Conservation (phyloP, 1,140 invertebrate species). For the Drosophila neocordata region DNA sequence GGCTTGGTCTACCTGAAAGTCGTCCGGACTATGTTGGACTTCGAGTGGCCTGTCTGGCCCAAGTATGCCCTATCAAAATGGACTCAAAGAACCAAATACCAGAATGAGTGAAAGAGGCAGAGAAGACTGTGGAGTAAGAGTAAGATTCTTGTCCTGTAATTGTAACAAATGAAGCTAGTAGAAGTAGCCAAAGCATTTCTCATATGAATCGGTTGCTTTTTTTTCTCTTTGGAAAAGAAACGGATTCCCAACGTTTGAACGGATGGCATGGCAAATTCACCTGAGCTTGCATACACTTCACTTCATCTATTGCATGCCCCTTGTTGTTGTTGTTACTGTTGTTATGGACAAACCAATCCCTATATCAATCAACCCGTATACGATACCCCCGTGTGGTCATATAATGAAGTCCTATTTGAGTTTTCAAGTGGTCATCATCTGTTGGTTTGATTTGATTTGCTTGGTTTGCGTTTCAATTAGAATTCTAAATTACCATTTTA, state of each 20-base stretch:
- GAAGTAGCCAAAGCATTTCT: slow-evolving; percentile 23
- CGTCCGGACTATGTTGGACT: slow-evolving; percentile 1
- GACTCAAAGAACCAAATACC: slow-evolving; percentile 29
- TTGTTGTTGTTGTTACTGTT: not conserved
- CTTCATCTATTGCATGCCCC: not conserved
- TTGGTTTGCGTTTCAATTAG: slow-evolving; percentile 32
- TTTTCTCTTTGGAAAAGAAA: slow-evolving; percentile 1
- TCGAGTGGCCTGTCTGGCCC: slow-evolving; percentile 17
- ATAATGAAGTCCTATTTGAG: slow-evolving; percentile 43
- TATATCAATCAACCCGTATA: not conserved
- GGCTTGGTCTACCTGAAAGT: slow-evolving; percentile 24
- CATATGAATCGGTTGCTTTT: slow-evolving; percentile 28
- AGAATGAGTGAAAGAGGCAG: not conserved
- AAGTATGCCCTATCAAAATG: slow-evolving; percentile 49
- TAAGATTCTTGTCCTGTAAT: slow-evolving; percentile 31
- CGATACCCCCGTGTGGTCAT: slow-evolving; percentile 19
- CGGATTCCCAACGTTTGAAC: not conserved
- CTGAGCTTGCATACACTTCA: slow-evolving; percentile 4
- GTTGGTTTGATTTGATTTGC: slow-evolving; percentile 34
- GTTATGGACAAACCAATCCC: not conserved
- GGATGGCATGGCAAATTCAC: slow-evolving; percentile 9
- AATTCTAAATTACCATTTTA: slow-evolving; percentile 35
- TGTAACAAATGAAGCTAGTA: slow-evolving; percentile 59
- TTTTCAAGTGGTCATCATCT: slow-evolving; percentile 41
- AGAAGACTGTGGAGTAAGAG: not conserved